phyloP scores from a whole-genome alignment of 2,888 invertebrate genomes.

The Therioaphis trifolii region DNA sequence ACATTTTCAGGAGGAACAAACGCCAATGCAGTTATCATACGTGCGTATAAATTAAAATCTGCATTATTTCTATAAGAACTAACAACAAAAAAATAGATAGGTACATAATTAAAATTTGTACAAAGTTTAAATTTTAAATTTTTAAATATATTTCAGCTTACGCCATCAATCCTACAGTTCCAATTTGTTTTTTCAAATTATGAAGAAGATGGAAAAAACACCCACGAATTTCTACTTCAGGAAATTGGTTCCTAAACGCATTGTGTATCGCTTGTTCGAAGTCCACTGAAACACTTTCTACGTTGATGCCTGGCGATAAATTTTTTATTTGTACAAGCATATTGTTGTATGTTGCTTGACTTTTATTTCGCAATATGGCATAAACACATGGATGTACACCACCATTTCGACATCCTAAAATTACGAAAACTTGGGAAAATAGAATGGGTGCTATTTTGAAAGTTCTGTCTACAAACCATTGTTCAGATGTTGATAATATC shows the following conservation, averaged over 20 bases:
- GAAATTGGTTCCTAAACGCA: constrained; percentile 29
- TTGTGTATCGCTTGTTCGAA: constrained; percentile 30
- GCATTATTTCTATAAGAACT: constrained; percentile 22
- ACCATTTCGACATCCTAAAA: constrained; percentile 20
- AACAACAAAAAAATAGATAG: not conserved
- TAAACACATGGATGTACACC: constrained; percentile 22
- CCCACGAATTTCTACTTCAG: constrained; percentile 13
- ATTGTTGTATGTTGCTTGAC: not conserved
- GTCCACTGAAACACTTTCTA: constrained; percentile 24
- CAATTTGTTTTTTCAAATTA: constrained; percentile 35
- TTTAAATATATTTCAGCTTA: constrained; percentile 6
- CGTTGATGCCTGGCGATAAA: constrained; percentile 9
- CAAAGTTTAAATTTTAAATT: too few species aligned
- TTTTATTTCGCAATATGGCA: not conserved
- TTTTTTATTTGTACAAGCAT: not conserved
- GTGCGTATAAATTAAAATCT: constrained; percentile 8
- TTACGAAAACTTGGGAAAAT: constrained; percentile 30
- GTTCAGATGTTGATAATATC: constrained; percentile 6
- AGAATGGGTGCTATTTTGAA: constrained; percentile 18
- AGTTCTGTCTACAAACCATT: constrained; percentile 38
- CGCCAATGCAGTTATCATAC: constrained; percentile 16
- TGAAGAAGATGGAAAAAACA: constrained; percentile 21
- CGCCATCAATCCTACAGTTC: constrained; percentile 1
- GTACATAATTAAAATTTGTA: not conserved
- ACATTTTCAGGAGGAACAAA: constrained; percentile 20